Evolutionary conservation across 2,888 invertebrate genomes (phyloP), one percentile per base, ranked within the genome.

Genomic region (Napeogenes sylphis): DNA sequence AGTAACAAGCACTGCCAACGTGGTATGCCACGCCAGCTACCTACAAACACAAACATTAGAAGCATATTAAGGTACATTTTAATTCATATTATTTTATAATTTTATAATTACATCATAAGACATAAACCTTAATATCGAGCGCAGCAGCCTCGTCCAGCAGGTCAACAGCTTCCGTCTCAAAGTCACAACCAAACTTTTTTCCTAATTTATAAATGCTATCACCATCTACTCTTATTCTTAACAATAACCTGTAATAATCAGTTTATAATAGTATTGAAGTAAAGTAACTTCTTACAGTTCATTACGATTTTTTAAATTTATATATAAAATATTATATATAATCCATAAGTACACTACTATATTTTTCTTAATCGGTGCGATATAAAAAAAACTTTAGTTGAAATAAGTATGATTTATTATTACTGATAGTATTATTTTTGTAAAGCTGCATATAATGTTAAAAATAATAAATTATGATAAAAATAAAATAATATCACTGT

Each of bases 21-120:
- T 82, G 80, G 61, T 80, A 82, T 0, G 80, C 77, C 14, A 80
- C 75, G 2, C 82, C 80, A 0, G 77, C 71, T 4, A 82, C 80
- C 80, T 82, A 59, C 2, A 45, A 59, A 63, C 51, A 21, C 21
- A 46, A 46, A 13, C 5, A 46, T n/a, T 4, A 13, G n/a, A 14
- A 46, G 21, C 13, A 4, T 13, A 3, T 14, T 13, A 14, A 13
- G n/a, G 14, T 2, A 46, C 10, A 46, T 13, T 13, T 13, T 46
- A n/a, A 46, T 13, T 13, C 13, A 46, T 21, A 46, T 13, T 14
- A 46, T 46, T 46, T 13, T 5, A n/a, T 5, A 13, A 46, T 13
- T 46, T n/a, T n/a, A n/a, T n/a, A n/a, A n/a, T n/a, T 46, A 13
- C 14, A 1, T 21, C 21, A 21, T 21, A 21, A 21, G 21, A 21